These are phyloP conservation scores for Tinamus major DNA, from an alignment of 2,797 vertebrate species.

Conservation along the genomic window DNA sequence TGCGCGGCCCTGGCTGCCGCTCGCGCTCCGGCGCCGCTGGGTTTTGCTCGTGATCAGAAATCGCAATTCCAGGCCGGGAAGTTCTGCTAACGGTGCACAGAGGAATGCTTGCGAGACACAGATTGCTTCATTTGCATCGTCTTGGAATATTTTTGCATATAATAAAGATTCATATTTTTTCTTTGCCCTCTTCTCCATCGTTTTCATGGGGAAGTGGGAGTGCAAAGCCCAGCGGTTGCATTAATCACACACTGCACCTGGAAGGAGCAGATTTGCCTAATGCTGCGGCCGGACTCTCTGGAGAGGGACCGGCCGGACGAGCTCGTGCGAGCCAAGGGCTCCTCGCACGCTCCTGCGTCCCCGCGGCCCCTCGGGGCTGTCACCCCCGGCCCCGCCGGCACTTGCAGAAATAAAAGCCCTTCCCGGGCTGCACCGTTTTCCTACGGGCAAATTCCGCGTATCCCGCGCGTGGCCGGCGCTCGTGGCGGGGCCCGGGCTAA, in stretches of 20 bases:
- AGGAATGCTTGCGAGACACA: conserved; percentile 49
- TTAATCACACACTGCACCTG: accelerated
- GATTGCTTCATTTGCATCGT: conserved; percentile 66
- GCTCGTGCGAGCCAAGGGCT: background rate
- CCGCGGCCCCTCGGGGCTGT: no score
- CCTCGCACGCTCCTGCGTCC: background rate
- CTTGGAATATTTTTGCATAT: conserved; percentile 67
- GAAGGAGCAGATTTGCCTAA: background rate
- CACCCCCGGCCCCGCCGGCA: no score
- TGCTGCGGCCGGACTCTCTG: accelerated
- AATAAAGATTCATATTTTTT: background rate
- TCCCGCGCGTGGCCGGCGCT: background rate
- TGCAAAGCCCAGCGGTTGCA: accelerated
- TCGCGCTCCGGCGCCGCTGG: background rate
- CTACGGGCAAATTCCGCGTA: background rate
- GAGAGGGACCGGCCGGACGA: accelerated
- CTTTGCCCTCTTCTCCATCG: background rate
- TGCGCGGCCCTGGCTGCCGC: accelerated
- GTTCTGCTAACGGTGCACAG: background rate
- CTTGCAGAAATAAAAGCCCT: no score
- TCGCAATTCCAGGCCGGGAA: conserved; percentile 28
- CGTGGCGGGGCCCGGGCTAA: background rate
- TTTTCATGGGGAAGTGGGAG: background rate
- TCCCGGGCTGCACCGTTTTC: background rate
- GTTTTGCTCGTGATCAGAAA: background rate